Evolutionary conservation across 2,113 vertebrate species (phyloP).

Genomic region (Malurus elegans): DNA sequence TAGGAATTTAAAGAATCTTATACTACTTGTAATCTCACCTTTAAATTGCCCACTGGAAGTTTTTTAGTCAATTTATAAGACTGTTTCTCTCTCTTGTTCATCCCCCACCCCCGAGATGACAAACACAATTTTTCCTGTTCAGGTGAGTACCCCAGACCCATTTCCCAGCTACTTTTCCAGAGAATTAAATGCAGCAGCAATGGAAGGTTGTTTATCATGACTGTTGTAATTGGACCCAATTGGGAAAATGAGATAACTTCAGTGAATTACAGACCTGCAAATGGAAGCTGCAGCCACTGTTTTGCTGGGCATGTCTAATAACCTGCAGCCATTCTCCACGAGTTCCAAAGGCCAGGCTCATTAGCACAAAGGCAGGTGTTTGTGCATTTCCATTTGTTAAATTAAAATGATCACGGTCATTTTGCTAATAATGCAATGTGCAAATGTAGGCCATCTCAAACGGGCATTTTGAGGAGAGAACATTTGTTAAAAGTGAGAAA

Average conservation of each 20-base stretch:
- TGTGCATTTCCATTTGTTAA: conserved; percentile 26
- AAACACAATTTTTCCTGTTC: neutral
- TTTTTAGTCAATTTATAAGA: conserved; percentile 50
- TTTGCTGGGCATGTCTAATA: conserved; percentile 42
- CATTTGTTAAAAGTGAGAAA: neutral
- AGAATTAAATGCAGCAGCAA: conserved; percentile 25
- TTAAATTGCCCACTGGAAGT: conserved; percentile 13
- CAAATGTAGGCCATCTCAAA: neutral
- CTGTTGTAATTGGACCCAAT: conserved; percentile 51
- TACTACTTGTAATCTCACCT: conserved; percentile 20
- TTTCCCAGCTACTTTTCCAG: conserved; percentile 26
- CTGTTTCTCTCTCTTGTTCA: neutral
- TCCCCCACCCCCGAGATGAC: accelerated
- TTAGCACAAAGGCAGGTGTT: conserved; percentile 38
- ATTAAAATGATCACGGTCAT: conserved; percentile 6
- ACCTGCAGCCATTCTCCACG: conserved; percentile 25
- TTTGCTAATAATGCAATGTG: conserved; percentile 1
- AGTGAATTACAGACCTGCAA: conserved; percentile 49
- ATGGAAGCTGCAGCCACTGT: conserved; percentile 1
- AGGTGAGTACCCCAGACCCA: conserved; percentile 10
- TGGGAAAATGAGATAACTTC: conserved; percentile 42
- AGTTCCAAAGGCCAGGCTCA: conserved; percentile 41
- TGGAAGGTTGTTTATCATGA: conserved; percentile 47
- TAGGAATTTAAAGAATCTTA: neutral
- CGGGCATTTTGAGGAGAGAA: neutral